phyloP scores from a whole-genome alignment of 2,888 invertebrate species.

The Stictocephala bisonia region DNA sequence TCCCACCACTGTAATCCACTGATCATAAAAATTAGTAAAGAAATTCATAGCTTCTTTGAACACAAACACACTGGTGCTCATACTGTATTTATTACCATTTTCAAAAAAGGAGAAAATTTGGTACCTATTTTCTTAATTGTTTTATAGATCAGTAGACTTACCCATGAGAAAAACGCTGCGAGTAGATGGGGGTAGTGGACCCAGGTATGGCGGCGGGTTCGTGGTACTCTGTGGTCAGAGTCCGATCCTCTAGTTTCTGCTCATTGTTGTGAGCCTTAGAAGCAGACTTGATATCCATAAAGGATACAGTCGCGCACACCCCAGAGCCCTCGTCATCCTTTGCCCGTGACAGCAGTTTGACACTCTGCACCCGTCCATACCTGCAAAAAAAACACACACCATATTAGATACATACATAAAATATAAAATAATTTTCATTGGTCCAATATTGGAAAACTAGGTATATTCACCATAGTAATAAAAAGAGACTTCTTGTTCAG shows the following conservation, averaged over 20 bases:
- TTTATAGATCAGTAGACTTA: conserved; percentile 64
- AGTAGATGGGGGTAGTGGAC: conserved; percentile 67
- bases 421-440: background rate
- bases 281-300: conserved; percentile 97
- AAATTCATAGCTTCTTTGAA: too few species aligned
- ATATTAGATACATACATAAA: background rate
- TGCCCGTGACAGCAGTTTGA: conserved; percentile 83
- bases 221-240: conserved; percentile 91
- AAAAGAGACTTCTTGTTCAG: too few species aligned
- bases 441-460: background rate
- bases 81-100: too few species aligned
- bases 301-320: conserved; percentile 90
- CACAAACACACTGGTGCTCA: too few species aligned
- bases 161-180: conserved; percentile 69
- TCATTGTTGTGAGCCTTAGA: conserved; percentile 93
- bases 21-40: too few species aligned
- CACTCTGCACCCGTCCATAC: conserved; percentile 98
- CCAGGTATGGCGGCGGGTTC: conserved; percentile 81
- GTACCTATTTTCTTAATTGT: too few species aligned
- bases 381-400: conserved; percentile 68
- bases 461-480: too few species aligned
- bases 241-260: conserved; percentile 88
- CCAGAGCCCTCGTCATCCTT: conserved; percentile 70
- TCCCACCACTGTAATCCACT: too few species aligned
- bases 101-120: too few species aligned